Evolutionary conservation across 2,797 vertebrate genomes (phyloP), one percentile per base, ranked within the genome.

Genomic region (Remorina albescens): DNA sequence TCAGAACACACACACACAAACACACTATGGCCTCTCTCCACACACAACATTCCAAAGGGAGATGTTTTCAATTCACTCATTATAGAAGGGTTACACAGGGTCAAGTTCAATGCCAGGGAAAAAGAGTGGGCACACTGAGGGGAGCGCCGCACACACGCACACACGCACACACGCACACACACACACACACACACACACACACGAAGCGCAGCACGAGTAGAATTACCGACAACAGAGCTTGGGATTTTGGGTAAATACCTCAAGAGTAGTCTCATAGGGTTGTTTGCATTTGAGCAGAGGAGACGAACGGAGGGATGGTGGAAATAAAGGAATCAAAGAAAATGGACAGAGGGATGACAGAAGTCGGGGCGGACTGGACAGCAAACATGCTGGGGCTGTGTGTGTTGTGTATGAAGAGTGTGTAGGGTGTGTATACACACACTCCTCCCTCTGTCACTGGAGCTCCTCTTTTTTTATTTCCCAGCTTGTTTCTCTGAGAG

Each of bases 21-120:
- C 74, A 42, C 64, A 71, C 57, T 92, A 94, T 74, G 93, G 94
- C 91, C 30, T 95, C 93, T 92, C 95, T 96, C 94, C 94, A 96
- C 95, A 93, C 94, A 94, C 94, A 90, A 94, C 96, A 98, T 97
- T 98, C 96, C 96, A 96, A 96, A 96, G 96, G 96, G 96, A 97
- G 95, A 98, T 97, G 96, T 97, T 98, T 99, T 97, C 96, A 97
- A 98, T 98, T 97, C 96, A 96, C 94, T 98, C 96, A 98, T 98
- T 99, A 98, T 96, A 93, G 94, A 95, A 93, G 95, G 97, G 96
- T 98, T 95, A 92, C 92, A 88, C 87, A 75, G 93, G 97, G 96
- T 98, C 97, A 98, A 98, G 98, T 98, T 99, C 97, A 98, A 96
- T 97, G 96, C 96, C 96, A 96, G 92, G 94, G 93, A 96, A 96